Base-by-base conservation (phyloP, 53 echinoderm and acorn worm genomes). In the Astropecten irregularis region DNA sequence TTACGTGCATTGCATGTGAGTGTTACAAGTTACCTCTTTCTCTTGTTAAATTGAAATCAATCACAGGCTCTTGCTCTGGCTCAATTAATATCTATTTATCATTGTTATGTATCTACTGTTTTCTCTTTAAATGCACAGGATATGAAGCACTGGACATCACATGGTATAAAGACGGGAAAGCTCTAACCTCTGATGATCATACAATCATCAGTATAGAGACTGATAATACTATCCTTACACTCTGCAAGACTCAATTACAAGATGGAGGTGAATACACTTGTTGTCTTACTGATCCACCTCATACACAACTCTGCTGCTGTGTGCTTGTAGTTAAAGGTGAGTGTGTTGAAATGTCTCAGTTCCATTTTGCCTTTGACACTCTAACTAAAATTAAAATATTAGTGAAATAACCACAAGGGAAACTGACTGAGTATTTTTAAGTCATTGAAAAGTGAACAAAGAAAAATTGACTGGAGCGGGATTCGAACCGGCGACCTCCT, bases 181-280 rank as follows among this genome's bases (percentile, higher is more conserved):
- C 31, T 31, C 6, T 79, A 47, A 26, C 16, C 3, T 10, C 79
- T 19, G 56, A 20, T 20, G 48, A 46, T 31, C 79, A 20, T 16
- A 6, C 15, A 13, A 25, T 47, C 31, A 2, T 61, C 36, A 60
- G 62, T 14, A 46, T 46, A 11, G 62, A 62, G 4, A 48, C 30
- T 1, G 61, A 63, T 11, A 48, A 44, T 22, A 9, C 20, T 31
- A 29, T 60, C n/a, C 46, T 79, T 30, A 63, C 46, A 15, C 28
- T 79, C 60, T 0, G 21, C 2, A 31, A 79, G 22, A 79, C 79
- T 9, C 10, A 40, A 3, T 46, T 62, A 48, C 29, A 46, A 3
- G 79, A 79, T 19, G 48, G 48, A 32, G 79, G 62, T 18, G 79
- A 79, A 9, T 79, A 79, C 47, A 20, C 63, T 19, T 79, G 79